Conservation (phyloP, 1,140 invertebrate genomes). For the Grapholita molesta region DNA sequence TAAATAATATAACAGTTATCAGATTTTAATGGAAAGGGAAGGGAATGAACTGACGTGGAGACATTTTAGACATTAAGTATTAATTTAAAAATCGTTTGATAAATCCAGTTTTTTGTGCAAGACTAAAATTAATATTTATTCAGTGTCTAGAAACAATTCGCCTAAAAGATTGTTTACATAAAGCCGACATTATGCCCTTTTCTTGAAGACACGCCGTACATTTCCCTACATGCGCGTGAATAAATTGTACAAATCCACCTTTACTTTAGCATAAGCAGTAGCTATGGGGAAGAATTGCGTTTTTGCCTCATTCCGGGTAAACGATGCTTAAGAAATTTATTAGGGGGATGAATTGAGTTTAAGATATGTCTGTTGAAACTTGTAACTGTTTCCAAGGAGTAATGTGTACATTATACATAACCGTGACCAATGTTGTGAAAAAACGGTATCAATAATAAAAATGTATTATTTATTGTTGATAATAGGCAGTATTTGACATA, state of each 20-base stretch:
- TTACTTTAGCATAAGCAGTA: conserved; percentile 59
- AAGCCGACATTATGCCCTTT: neutral
- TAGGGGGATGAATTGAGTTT: conserved; percentile 65
- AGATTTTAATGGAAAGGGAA: too few relatives aligned
- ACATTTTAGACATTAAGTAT: too few relatives aligned
- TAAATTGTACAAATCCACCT: conserved; percentile 74
- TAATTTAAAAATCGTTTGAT: conserved; percentile 24
- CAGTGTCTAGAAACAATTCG: neutral
- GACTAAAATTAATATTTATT: neutral
- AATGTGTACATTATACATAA: neutral
- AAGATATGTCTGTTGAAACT: conserved; percentile 44
- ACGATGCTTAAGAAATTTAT: conserved; percentile 77
- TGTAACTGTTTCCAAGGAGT: neutral
- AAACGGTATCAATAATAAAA: too few relatives aligned
- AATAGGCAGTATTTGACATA: too few relatives aligned
- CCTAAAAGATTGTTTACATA: neutral
- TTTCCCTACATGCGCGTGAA: conserved; percentile 34
- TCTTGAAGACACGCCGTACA: conserved; percentile 13
- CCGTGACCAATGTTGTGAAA: neutral
- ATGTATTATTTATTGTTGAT: too few relatives aligned
- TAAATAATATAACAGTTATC: too few relatives aligned
- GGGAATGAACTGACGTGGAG: too few relatives aligned
- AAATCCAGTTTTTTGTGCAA: neutral
- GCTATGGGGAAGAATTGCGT: conserved; percentile 61
- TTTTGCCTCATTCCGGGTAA: conserved; percentile 71